Percentiles rank a stretch among this genome's conserved stretches.
These are phyloP conservation scores for Poeciliopsis gracilis DNA, from an alignment of 2,797 vertebrate genomes.

Conservation along the genomic window DNA sequence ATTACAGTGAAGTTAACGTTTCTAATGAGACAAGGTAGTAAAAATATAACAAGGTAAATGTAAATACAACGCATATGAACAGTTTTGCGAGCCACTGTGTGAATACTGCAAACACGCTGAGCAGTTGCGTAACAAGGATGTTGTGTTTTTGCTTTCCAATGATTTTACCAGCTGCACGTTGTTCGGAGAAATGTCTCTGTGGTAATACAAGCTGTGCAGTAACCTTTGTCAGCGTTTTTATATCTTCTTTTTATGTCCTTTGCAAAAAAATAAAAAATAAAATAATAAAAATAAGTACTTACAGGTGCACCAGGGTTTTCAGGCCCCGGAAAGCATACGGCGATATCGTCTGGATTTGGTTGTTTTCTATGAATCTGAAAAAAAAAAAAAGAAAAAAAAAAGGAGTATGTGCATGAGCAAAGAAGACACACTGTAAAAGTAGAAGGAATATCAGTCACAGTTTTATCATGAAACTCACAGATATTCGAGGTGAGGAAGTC, in stretches of 20 bases:
- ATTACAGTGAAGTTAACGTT: not conserved
- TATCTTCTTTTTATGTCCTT: not conserved
- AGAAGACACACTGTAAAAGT: not conserved
- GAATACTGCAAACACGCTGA: not conserved
- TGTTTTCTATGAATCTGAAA: constrained; percentile 98
- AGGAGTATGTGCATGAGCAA: constrained; percentile 17
- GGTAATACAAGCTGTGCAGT: constrained; percentile 39
- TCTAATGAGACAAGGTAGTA: not conserved
- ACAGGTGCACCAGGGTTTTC: constrained; percentile 96
- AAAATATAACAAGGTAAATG: not conserved
- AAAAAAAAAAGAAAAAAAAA: constrained; percentile 28
- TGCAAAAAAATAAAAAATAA: not conserved
- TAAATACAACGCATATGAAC: not conserved
- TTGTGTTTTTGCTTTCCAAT: constrained; percentile 17
- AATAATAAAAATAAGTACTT: constrained; percentile 80
- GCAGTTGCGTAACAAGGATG: not conserved
- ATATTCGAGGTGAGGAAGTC: constrained; percentile 97
- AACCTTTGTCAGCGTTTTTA: constrained; percentile 35
- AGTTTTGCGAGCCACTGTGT: not conserved
- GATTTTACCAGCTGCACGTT: constrained; percentile 43
- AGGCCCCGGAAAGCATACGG: constrained; percentile 94
- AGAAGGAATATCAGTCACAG: not conserved
- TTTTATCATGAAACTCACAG: constrained; percentile 85
- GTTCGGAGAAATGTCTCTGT: constrained; percentile 21
- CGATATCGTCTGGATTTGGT: constrained; percentile 95